Evolutionary conservation across 2,888 invertebrate species (phyloP).

Genomic region (Villa cingulata): DNA sequence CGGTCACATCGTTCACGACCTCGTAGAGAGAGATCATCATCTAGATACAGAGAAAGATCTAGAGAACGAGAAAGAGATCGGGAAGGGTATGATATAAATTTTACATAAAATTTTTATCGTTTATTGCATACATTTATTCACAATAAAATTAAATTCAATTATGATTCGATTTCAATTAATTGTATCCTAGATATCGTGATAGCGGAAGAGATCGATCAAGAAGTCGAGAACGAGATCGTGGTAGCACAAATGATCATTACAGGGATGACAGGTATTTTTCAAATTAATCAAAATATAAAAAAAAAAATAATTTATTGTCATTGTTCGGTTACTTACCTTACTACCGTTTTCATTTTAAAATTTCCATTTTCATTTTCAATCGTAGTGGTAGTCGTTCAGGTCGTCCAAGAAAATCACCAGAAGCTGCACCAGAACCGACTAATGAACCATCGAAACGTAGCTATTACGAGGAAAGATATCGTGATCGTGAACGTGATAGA

Average conservation of each 20-base stretch:
- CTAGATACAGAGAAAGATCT: constrained; percentile 56
- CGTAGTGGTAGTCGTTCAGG: constrained; percentile 40
- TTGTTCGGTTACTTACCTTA: no score
- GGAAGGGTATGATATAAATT: constrained; percentile 41
- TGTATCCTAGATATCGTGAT: constrained; percentile 39
- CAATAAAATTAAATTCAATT: no score
- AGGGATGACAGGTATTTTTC: constrained; percentile 30
- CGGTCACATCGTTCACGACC: constrained; percentile 37
- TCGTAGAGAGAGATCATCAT: constrained; percentile 38
- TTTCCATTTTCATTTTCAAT: neutral
- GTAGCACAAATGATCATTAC: constrained; percentile 30
- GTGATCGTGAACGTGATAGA: constrained; percentile 50
- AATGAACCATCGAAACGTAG: constrained; percentile 38
- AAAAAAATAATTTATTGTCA: no score
- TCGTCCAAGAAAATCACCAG: constrained; percentile 42
- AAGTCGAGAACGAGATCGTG: constrained; percentile 51
- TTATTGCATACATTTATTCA: no score
- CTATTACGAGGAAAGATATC: constrained; percentile 81
- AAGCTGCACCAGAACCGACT: constrained; percentile 35
- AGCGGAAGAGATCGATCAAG: constrained; percentile 54
- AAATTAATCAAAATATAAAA: neutral
- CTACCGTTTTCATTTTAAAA: no score
- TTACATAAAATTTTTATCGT: neutral
- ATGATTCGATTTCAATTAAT: no score
- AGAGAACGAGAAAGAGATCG: constrained; percentile 46